These are phyloP conservation scores for Drosophila mayaguana DNA, from an alignment of 2,888 invertebrate species.

Conservation along the genomic window DNA sequence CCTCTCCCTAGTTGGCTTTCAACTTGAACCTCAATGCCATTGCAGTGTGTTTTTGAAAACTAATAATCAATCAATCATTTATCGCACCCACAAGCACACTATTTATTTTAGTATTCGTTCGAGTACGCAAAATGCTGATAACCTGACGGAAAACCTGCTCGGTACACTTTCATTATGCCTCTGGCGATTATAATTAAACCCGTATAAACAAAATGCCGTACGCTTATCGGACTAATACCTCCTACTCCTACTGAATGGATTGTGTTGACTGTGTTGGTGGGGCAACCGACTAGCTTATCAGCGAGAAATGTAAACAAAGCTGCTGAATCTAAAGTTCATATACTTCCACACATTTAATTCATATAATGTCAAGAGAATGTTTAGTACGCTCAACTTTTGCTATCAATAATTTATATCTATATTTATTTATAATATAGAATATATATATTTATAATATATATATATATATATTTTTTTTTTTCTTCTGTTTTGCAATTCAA, in stretches of 20 bases:
- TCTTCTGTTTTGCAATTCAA: neutral
- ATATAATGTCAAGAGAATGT: slow-evolving; percentile 16
- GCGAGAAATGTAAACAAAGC: slow-evolving; percentile 38
- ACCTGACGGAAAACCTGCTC: slow-evolving; percentile 6
- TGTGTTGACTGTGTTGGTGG: neutral
- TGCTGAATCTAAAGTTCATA: slow-evolving; percentile 35
- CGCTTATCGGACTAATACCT: slow-evolving; percentile 26
- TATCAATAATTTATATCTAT: slow-evolving; percentile 24
- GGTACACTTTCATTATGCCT: slow-evolving; percentile 16
- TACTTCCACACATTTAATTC: slow-evolving; percentile 10
- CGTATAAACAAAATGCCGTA: slow-evolving; percentile 21
- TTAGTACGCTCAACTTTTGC: slow-evolving; percentile 16
- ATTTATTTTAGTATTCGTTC: slow-evolving; percentile 1
- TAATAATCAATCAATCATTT: slow-evolving; percentile 22
- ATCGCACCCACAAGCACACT: slow-evolving; percentile 6
- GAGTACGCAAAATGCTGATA: slow-evolving; percentile 22
- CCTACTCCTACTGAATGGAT: neutral
- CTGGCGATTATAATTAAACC: slow-evolving; percentile 19
- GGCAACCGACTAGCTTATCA: slow-evolving; percentile 18
- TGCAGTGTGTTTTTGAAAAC: neutral
- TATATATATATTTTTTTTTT: neutral
- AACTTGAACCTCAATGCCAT: slow-evolving; percentile 24
- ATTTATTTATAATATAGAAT: neutral
- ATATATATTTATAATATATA: neutral
- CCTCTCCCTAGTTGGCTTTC: neutral